A percentile compares a stretch with the other conserved stretches of the same genome.
phyloP scores from a whole-genome alignment of 2,888 invertebrate genomes.

The Harpalus rubripes region DNA sequence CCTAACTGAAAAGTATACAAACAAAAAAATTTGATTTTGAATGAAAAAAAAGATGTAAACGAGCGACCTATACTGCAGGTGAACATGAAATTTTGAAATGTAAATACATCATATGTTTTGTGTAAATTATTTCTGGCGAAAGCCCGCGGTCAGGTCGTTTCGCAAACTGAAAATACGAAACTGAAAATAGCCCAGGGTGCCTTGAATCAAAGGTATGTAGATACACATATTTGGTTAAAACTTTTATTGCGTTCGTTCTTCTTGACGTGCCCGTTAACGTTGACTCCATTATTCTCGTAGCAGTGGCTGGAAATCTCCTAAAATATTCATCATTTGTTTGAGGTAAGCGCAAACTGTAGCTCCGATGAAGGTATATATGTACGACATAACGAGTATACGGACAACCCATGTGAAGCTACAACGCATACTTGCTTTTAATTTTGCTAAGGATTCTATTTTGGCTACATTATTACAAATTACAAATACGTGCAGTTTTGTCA shows the following conservation, averaged over 20 bases:
- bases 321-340: constrained; percentile 62
- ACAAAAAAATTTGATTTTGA: not conserved
- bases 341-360: constrained; percentile 46
- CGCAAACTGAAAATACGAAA: constrained; percentile 54
- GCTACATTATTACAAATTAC: no score
- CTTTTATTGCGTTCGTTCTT: constrained; percentile 51
- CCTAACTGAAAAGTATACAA: constrained; percentile 1
- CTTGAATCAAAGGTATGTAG: constrained; percentile 47
- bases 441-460: not conserved
- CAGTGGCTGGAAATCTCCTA: constrained; percentile 54
- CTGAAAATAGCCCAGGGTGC: constrained; percentile 47
- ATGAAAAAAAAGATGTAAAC: constrained; percentile 12
- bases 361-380: not conserved
- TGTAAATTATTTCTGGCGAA: constrained; percentile 53
- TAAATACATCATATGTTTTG: constrained; percentile 54
- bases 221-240: constrained; percentile 54
- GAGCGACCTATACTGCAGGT: not conserved
- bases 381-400: constrained; percentile 3
- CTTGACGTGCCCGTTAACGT: constrained; percentile 50
- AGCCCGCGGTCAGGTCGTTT: constrained; percentile 55
- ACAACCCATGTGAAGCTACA: constrained; percentile 5
- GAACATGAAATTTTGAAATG: constrained; percentile 57
- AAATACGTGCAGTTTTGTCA: no score
- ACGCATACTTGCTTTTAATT: not conserved
- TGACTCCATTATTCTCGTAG: constrained; percentile 55